phyloP scores from a whole-genome alignment of 1,140 invertebrate species.

The Tetramorium parvispinum region DNA sequence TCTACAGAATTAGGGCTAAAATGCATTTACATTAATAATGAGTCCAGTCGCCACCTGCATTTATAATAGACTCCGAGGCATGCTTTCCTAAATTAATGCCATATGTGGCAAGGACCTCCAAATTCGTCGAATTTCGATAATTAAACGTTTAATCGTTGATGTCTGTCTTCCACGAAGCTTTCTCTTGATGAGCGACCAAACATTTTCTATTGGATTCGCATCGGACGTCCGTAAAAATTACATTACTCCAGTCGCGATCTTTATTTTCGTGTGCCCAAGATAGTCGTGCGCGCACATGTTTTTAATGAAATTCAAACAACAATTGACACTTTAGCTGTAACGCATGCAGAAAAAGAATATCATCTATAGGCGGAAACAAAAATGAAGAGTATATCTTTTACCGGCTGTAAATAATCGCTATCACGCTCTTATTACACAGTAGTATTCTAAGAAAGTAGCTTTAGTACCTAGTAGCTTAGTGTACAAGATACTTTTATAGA shows the following conservation, averaged over 20 bases:
- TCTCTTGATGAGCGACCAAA: neutral
- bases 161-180: neutral
- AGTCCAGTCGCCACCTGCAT: neutral
- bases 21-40: neutral
- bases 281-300: too few species aligned
- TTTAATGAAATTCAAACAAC: too few species aligned
- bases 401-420: too few species aligned
- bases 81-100: neutral
- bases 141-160: too few species aligned
- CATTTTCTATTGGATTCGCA: neutral
- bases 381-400: too few species aligned
- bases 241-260: neutral
- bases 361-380: too few species aligned
- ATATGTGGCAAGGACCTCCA: neutral
- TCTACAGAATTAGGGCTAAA: neutral
- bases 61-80: neutral
- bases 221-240: slow-evolving; percentile 14
- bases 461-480: too few species aligned
- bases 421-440: too few species aligned
- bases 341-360: too few species aligned
- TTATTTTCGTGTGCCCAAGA: neutral
- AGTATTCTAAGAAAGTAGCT: neutral
- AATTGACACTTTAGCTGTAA: too few species aligned
- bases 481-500: neutral
- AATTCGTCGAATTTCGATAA: neutral